Conservation (phyloP, 2,888 invertebrate genomes). For the Ophraella communa region DNA sequence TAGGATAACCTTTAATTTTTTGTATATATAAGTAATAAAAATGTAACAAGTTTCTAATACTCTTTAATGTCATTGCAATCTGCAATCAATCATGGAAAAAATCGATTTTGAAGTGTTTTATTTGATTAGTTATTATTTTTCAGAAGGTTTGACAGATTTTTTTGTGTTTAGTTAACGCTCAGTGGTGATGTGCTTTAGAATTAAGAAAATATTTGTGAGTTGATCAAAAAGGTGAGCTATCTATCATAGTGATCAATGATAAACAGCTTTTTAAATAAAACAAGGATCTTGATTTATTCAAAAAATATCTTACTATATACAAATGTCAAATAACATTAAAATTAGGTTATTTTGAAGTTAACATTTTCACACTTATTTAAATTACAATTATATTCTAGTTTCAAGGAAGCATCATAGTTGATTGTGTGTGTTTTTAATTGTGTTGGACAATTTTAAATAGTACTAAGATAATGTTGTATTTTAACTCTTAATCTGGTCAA, state of each 20-base stretch:
- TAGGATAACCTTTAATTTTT: conserved; percentile 15
- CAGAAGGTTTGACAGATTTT: conserved; percentile 30
- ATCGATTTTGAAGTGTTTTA: conserved; percentile 25
- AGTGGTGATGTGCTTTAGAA: not conserved
- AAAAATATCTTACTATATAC: no score
- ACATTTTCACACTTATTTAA: no score
- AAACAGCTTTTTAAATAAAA: not conserved
- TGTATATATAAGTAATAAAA: conserved; percentile 11
- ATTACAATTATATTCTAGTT: no score
- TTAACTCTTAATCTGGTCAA: no score
- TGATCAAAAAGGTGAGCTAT: not conserved
- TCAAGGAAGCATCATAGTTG: no score
- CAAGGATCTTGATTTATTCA: not conserved
- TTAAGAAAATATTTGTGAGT: not conserved
- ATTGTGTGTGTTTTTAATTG: no score
- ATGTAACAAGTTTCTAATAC: conserved; percentile 5
- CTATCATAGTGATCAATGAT: no score
- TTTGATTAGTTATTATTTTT: conserved; percentile 20
- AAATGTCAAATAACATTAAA: no score
- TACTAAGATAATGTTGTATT: no score
- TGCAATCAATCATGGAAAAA: conserved; percentile 31
- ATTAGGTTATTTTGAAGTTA: no score
- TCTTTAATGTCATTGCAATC: not conserved
- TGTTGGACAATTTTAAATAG: no score
- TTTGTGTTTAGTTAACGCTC: conserved; percentile 1